A percentile compares a stretch with the other conserved stretches of the same genome.
phyloP scores from a whole-genome alignment of 2,888 invertebrate species.

The Notodonta ziczac region DNA sequence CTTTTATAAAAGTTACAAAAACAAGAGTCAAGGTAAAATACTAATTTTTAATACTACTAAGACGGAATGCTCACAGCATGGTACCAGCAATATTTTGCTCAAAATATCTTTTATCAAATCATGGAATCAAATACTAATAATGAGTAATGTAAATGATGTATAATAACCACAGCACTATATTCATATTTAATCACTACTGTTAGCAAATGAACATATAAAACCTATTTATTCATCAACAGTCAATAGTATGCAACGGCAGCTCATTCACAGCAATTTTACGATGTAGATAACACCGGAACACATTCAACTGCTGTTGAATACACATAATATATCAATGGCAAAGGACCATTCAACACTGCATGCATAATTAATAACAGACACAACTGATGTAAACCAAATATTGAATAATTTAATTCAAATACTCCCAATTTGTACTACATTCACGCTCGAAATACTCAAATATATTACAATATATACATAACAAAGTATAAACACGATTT shows the following conservation, averaged over 20 bases:
- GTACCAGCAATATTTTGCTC: no score
- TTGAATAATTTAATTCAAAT: constrained; percentile 20
- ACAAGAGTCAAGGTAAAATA: no score
- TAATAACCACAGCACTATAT: background rate
- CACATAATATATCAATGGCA: constrained; percentile 55
- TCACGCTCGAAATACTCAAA: constrained; percentile 1
- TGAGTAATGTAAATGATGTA: no score
- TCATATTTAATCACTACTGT: background rate
- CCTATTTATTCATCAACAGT: constrained; percentile 31
- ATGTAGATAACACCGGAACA: constrained; percentile 58
- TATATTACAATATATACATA: background rate
- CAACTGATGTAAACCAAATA: constrained; percentile 34
- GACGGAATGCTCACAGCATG: no score
- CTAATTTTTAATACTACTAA: no score
- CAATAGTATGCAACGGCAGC: constrained; percentile 23
- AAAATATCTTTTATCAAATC: no score
- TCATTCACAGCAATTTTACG: constrained; percentile 54
- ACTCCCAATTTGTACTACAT: constrained; percentile 17
- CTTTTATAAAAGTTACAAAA: no score
- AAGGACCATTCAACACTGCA: constrained; percentile 62
- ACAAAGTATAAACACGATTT: background rate
- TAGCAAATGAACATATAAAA: background rate
- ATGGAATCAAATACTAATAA: no score
- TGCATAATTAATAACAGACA: constrained; percentile 64
- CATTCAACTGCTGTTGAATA: constrained; percentile 47